phyloP scores from a whole-genome alignment of 2,113 vertebrate genomes.

The Corvus hawaiiensis region DNA sequence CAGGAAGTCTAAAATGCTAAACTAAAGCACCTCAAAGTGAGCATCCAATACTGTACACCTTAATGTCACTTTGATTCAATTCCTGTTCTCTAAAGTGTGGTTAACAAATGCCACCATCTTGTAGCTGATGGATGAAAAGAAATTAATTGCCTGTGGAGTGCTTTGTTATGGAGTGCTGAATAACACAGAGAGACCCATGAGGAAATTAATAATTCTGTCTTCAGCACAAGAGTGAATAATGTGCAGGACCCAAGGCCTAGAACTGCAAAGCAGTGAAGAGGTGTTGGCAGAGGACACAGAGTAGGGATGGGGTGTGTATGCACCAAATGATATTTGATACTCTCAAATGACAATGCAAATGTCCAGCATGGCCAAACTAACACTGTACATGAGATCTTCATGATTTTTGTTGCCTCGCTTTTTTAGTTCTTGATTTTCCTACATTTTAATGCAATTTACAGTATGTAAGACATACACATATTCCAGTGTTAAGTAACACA shows the following conservation, averaged over 20 bases:
- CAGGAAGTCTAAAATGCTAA: not conserved
- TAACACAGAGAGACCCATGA: not conserved
- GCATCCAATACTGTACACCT: not conserved
- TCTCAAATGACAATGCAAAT: not conserved
- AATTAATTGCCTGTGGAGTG: not conserved
- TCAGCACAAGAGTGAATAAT: not conserved
- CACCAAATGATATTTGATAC: not conserved
- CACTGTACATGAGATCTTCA: not conserved
- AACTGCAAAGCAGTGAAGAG: not conserved
- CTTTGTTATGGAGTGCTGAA: not conserved
- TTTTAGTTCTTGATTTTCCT: not conserved
- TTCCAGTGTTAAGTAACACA: not conserved
- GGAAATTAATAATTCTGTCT: not conserved
- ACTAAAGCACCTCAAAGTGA: not conserved
- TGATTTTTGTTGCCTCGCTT: not conserved
- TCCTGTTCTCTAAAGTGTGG: not conserved
- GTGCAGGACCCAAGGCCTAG: not conserved
- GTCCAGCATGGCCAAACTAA: not conserved
- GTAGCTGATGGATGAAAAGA: not conserved
- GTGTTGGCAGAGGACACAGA: not conserved
- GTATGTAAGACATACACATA: accelerated
- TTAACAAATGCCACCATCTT: not conserved
- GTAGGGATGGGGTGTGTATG: not conserved
- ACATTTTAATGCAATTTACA: not conserved
- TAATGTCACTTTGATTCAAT: not conserved